Base-by-base conservation (phyloP, 2,888 invertebrate genomes). In the Leucoma salicis region DNA sequence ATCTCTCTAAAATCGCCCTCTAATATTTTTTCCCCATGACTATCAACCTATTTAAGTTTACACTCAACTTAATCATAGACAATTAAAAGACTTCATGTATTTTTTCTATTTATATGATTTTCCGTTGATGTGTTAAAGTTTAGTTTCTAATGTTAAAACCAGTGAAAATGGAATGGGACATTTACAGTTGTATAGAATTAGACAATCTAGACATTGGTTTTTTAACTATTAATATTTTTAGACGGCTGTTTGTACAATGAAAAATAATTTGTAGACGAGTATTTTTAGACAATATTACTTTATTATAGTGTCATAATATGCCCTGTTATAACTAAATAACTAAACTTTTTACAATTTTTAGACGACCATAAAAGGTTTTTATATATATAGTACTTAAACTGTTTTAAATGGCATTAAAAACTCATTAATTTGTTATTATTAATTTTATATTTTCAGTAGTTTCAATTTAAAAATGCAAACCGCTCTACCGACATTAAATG, bases 161-260 rank as follows among this genome's bases (percentile, higher is more conserved):
- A 66, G 66, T 69, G 64, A 57, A 43, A 38, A 46, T 41, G 28
- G 41, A 39, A 39, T 49, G 47, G 36, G 39, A 53, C 52, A 55
- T 47, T 43, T 39, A n/a, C 29, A 52, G 35, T 36, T 39, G 46
- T 35, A 42, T 8, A 31, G 42, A 39, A 61, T 53, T n/a, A 42
- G 53, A 63, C 64, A 53, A 66, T 65, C 63, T 61, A 64, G 59
- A 70, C 28, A 45, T 63, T 14, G 5, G 6, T 67, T 48, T 57
- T 65, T 66, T 63, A 65, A 61, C 57, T 3, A 56, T 50, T 52
- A 45, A 74, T 83, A 84, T 85, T 85, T 85, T 84, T 85, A 82
- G 84, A 85, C 49, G 71, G 70, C 73, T 79, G 75, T 82, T 76
- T 74, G 72, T 78, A 75, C 70, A 74, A 70, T 80, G 51, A 65